A percentile compares a stretch with the other conserved stretches of the same genome.
Evolutionary conservation across 2,113 vertebrate genomes (phyloP).

Genomic region (Astatotilapia flaviijosephi): DNA sequence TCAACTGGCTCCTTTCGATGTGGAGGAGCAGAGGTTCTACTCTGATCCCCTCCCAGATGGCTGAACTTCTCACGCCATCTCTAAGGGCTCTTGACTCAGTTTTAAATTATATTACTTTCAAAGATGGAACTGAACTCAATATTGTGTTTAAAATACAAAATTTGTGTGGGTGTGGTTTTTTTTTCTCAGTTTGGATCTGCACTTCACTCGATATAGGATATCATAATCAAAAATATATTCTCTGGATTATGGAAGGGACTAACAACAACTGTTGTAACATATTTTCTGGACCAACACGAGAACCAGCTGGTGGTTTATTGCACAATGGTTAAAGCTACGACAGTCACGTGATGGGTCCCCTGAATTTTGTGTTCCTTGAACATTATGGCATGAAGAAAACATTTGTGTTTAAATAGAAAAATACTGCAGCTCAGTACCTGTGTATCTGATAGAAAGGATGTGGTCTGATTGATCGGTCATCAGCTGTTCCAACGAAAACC

Average conservation of each 20-base stretch:
- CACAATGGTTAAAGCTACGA: neutral
- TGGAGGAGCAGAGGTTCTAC: neutral
- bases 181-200: neutral
- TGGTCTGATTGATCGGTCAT: slow-evolving; percentile 84
- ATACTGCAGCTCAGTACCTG: slow-evolving; percentile 49
- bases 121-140: neutral
- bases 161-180: neutral
- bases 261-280: neutral
- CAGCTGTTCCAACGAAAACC: slow-evolving; percentile 90
- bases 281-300: neutral
- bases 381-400: neutral
- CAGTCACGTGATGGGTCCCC: neutral
- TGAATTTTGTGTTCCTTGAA: neutral
- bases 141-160: neutral
- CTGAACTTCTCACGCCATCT: neutral
- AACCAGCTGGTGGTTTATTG: slow-evolving; percentile 11
- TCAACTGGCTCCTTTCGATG: neutral
- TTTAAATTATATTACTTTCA: neutral
- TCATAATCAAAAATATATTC: neutral
- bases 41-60: neutral
- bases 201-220: neutral
- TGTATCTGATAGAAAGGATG: slow-evolving; percentile 94
- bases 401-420: neutral
- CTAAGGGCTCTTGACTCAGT: neutral
- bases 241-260: neutral